phyloP scores from a whole-genome alignment of 2,888 invertebrate species.

The Brassicogethes aeneus region DNA sequence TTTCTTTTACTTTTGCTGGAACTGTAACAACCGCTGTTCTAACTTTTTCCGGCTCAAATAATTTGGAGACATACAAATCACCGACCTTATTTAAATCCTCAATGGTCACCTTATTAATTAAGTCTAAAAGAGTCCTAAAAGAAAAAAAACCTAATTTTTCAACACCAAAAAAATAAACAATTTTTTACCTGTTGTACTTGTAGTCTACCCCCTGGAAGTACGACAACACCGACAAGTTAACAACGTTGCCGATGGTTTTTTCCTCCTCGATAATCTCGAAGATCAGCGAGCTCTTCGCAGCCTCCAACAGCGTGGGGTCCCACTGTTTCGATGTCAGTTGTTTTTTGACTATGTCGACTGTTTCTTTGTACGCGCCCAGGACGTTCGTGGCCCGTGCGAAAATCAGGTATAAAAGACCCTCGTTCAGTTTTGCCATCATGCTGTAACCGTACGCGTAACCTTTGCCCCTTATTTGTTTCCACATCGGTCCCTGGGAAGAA shows the following conservation, averaged over 20 bases:
- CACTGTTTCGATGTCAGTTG: constrained; percentile 56
- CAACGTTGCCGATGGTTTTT: constrained; percentile 67
- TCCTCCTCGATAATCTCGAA: constrained; percentile 78
- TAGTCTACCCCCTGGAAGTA: constrained; percentile 60
- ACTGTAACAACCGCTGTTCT: constrained; percentile 70
- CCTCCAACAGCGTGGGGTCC: constrained; percentile 67
- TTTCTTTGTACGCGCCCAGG: constrained; percentile 69
- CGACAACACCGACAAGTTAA: constrained; percentile 61
- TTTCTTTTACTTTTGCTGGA: constrained; percentile 61
- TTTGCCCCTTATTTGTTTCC: constrained; percentile 77
- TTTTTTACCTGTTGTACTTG: constrained; percentile 54
- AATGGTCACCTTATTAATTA: constrained; percentile 55
- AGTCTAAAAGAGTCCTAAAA: constrained; percentile 54
- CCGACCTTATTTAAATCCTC: constrained; percentile 59
- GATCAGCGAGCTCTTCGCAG: constrained; percentile 78
- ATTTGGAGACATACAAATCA: constrained; percentile 56
- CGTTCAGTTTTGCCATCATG: constrained; percentile 52
- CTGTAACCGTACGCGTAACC: constrained; percentile 77
- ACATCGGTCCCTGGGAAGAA: constrained; percentile 69
- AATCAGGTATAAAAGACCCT: constrained; percentile 62
- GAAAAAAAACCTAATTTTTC: constrained; percentile 11
- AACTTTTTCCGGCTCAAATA: constrained; percentile 53
- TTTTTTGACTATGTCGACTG: constrained; percentile 61
- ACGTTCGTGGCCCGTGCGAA: constrained; percentile 72
- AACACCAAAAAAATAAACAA: not conserved